These are phyloP conservation scores for Dasyornis broadbenti DNA, from an alignment of 2,113 vertebrate genomes.

Conservation along the genomic window DNA sequence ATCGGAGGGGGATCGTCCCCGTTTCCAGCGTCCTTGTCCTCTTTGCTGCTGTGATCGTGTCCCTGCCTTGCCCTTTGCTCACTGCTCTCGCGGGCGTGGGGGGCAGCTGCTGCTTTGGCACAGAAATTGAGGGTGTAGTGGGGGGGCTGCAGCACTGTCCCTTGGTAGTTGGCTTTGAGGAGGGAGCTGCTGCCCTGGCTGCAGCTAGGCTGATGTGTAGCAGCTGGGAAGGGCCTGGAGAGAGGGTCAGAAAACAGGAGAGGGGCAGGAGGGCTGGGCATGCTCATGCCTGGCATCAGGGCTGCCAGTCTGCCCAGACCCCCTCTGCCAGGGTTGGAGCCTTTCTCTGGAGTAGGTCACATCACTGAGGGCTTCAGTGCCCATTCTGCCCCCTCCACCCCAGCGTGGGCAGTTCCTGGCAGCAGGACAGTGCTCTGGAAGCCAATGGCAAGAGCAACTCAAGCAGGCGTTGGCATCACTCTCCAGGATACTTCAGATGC, in stretches of 20 bases:
- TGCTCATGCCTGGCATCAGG: not conserved
- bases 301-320: not conserved
- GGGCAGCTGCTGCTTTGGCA: not conserved
- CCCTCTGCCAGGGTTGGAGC: not conserved
- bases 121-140: not conserved
- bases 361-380: not conserved
- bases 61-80: not conserved
- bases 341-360: not conserved
- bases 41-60: slow-evolving; percentile 4
- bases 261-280: not conserved
- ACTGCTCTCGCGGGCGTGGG: rapidly evolving
- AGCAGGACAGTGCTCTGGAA: not conserved
- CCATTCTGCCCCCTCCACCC: not conserved
- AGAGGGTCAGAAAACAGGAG: not conserved
- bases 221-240: not conserved
- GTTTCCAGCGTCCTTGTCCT: slow-evolving; percentile 40
- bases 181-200: not conserved
- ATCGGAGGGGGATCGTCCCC: not conserved
- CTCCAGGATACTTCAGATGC: not conserved
- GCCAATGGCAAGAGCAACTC: not conserved
- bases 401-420: not conserved
- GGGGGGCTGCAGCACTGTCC: not conserved
- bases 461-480: not conserved
- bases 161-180: not conserved
- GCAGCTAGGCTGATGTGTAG: not conserved